Conservation (phyloP, 1,140 invertebrate species). For the Aphelinus certus region DNA sequence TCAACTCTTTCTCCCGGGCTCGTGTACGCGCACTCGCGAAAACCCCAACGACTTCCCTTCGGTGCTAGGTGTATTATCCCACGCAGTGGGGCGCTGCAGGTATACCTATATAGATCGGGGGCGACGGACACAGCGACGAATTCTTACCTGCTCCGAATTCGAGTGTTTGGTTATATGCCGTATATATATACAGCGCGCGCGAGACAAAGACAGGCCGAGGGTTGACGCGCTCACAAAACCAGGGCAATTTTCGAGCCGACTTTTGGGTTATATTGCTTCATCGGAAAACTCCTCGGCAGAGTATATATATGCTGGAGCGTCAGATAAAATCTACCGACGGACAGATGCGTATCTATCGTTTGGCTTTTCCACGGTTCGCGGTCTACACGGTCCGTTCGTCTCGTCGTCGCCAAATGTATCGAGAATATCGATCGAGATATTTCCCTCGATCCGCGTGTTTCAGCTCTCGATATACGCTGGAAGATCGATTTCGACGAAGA, state of each 20-base stretch:
- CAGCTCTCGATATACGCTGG: too few relatives aligned
- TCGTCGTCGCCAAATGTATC: too few relatives aligned
- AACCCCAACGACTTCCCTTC: not conserved
- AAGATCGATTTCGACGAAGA: too few relatives aligned
- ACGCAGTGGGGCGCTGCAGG: conserved; percentile 3
- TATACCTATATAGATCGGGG: not conserved
- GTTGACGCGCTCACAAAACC: not conserved
- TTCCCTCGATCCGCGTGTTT: too few relatives aligned
- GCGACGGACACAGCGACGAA: not conserved
- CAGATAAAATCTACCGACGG: too few relatives aligned
- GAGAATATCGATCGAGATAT: too few relatives aligned
- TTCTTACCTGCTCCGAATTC: not conserved
- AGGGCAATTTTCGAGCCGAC: not conserved
- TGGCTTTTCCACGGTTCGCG: too few relatives aligned
- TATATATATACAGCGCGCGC: not conserved
- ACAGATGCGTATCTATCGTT: too few relatives aligned
- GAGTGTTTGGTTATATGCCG: too few relatives aligned
- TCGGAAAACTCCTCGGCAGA: not conserved
- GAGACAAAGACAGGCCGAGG: not conserved
- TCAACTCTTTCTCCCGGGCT: conserved; percentile 17
- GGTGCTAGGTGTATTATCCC: not conserved
- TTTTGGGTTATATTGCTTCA: not conserved
- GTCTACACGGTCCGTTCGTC: too few relatives aligned
- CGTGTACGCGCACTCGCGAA: not conserved
- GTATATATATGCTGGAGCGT: too few relatives aligned